phyloP scores from a whole-genome alignment of 1,140 invertebrate species.

The Trichoplusia ni region DNA sequence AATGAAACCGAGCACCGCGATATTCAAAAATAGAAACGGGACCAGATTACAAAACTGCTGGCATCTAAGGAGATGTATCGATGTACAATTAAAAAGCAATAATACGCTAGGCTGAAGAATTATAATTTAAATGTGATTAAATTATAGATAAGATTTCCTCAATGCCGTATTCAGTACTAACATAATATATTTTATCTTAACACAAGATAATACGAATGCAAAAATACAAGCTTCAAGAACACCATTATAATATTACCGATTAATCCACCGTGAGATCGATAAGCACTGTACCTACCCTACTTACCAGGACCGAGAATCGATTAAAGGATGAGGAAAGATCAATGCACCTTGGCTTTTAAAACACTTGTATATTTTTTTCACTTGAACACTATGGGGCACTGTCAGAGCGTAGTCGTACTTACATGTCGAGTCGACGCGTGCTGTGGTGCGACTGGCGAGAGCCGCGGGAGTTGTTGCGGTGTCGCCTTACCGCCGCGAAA shows the following conservation, averaged over 20 bases:
- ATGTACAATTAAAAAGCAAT: conserved; percentile 14
- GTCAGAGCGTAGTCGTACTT: conserved; percentile 63
- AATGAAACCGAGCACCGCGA: conserved; percentile 78
- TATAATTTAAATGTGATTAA: no score
- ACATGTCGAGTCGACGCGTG: conserved; percentile 80
- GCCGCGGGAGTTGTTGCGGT: conserved; percentile 50
- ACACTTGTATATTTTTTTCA: conserved; percentile 56
- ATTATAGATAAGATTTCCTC: no score
- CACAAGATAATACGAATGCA: not conserved
- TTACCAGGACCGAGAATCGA: conserved; percentile 44
- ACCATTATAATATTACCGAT: conserved; percentile 16
- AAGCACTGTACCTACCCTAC: conserved; percentile 51
- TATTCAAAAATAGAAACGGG: conserved; percentile 79
- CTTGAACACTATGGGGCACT: conserved; percentile 66
- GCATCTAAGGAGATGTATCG: conserved; percentile 18
- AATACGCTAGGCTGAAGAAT: no score
- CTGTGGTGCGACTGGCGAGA: conserved; percentile 77
- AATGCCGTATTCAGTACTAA: no score
- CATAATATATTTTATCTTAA: conserved; percentile 9
- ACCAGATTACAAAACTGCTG: conserved; percentile 60
- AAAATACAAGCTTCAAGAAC: not conserved
- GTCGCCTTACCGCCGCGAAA: conserved; percentile 77
- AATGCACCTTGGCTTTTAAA: conserved; percentile 56
- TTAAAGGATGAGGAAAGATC: conserved; percentile 40
- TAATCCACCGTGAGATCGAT: conserved; percentile 17